Evolutionary conservation across 2,797 vertebrate genomes (phyloP).

Genomic region (Brachymystax lenok): DNA sequence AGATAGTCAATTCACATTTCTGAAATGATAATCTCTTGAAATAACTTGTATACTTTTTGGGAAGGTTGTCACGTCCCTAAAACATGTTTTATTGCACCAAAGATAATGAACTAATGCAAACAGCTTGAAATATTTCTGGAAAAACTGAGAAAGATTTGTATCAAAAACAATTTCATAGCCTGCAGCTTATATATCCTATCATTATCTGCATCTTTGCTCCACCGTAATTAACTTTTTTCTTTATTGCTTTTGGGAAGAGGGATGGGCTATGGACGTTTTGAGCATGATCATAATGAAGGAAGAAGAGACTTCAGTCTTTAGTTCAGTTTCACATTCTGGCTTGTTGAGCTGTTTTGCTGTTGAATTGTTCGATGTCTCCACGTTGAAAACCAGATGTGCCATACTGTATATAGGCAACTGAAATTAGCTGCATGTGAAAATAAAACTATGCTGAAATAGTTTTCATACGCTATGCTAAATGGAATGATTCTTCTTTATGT

Average conservation of each 20-base stretch:
- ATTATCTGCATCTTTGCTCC: slow-evolving; percentile 77
- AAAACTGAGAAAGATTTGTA: slow-evolving; percentile 60
- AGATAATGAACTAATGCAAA: slow-evolving; percentile 73
- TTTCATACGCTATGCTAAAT: slow-evolving; percentile 50
- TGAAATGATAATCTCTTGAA: background rate
- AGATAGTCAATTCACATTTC: background rate
- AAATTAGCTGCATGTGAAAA: slow-evolving; percentile 60
- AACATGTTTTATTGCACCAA: slow-evolving; percentile 63
- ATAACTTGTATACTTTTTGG: background rate
- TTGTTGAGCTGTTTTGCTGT: slow-evolving; percentile 39
- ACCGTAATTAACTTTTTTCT: slow-evolving; percentile 75
- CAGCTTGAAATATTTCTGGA: slow-evolving; percentile 65
- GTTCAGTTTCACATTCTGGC: background rate
- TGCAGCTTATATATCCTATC: slow-evolving; percentile 72
- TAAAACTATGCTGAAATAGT: slow-evolving; percentile 44
- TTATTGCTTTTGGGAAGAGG: slow-evolving; percentile 78
- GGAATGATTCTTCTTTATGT: slow-evolving; percentile 31
- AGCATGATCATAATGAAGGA: slow-evolving; percentile 69
- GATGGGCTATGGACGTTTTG: slow-evolving; percentile 69
- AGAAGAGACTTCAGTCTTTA: slow-evolving; percentile 52
- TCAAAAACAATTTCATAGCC: slow-evolving; percentile 66
- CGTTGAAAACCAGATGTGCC: slow-evolving; percentile 47
- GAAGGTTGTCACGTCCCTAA: slow-evolving; percentile 43
- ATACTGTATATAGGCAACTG: slow-evolving; percentile 62
- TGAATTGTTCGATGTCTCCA: slow-evolving; percentile 54